Base-by-base conservation (phyloP, 35 echinoderm and acorn worm species). In the Patiria miniata region DNA sequence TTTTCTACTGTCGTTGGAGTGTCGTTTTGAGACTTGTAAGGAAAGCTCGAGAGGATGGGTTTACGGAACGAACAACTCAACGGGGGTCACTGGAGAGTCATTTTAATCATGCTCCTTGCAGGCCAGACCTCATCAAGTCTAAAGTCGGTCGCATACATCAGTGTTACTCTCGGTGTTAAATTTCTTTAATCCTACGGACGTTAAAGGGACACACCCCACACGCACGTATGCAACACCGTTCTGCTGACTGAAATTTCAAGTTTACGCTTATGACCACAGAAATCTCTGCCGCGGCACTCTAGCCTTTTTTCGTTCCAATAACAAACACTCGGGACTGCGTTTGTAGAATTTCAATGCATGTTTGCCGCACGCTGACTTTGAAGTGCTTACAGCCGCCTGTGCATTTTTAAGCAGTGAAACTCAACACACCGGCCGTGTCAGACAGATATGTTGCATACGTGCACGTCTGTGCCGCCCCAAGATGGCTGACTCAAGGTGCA, bases 11-110 rank as follows among this genome's bases (percentile, higher is more conserved):
- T n/a, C n/a, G n/a, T 47, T 47, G 42, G 42, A 47, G 42, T 47
- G 42, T 4, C 42, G 42, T 47, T 47, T 47, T 4, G 12, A 47
- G 42, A 47, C 42, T 73, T 73, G 14, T 36, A 23, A 22, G n/a
- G 65, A 32, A 26, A 30, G 65, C 34, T 28, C 65, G 19, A 73
- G 65, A 73, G 34, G 65, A 34, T 32, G 26, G 65, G 65, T 18
- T 73, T 73, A 73, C 65, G 14, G 29, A 73, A 30, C 42, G 42
- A 73, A 10, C 21, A 73, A 73, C 29, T 73, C 29, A 14, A 73
- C 34, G 65, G 65, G 65, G 65, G 65, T 73, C 65, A 73, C 7
- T 34, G 29, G 65, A 73, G 65, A 73, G 65, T 73, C 65, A 73
- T 36, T 73, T 73, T 73, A 73, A 73, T 73, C 65, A 73, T 36